Percentiles rank a stretch among this genome's conserved stretches.
phyloP scores from a whole-genome alignment of 2,888 invertebrate species.

The Calliopum simillimum region DNA sequence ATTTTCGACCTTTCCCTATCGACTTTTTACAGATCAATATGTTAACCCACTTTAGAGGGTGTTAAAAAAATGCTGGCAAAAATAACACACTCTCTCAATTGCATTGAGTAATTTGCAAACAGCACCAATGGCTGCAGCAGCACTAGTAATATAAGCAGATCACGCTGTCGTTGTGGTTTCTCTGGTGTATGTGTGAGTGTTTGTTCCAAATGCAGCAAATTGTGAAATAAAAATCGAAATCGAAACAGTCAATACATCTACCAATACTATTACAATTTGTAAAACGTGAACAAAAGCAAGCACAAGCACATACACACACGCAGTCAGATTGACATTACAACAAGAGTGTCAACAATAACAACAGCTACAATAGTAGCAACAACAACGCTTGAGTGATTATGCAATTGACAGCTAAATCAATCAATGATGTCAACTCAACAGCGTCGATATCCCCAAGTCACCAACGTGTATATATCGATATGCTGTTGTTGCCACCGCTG shows the following conservation, averaged over 20 bases:
- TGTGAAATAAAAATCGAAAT: background rate
- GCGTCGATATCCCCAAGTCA: slow-evolving; percentile 42
- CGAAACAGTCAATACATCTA: background rate
- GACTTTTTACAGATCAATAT: too few species aligned
- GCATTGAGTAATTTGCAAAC: background rate
- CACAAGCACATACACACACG: slow-evolving; percentile 16
- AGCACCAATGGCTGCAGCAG: background rate
- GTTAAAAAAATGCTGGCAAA: background rate
- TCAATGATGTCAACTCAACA: slow-evolving; percentile 64
- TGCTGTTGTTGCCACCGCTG: background rate
- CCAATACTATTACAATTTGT: too few species aligned
- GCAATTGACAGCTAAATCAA: slow-evolving; percentile 66
- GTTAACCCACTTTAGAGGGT: too few species aligned
- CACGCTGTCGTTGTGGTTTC: slow-evolving; percentile 11
- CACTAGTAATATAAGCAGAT: slow-evolving; percentile 9
- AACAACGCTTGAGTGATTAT: slow-evolving; percentile 64
- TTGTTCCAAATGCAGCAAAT: background rate
- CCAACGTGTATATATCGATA: slow-evolving; percentile 17
- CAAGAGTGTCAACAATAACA: slow-evolving; percentile 28
- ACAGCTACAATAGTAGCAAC: slow-evolving; percentile 46
- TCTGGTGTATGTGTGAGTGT: background rate
- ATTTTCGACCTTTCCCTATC: too few species aligned
- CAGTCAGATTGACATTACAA: slow-evolving; percentile 45
- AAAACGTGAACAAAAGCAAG: background rate
- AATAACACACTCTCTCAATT: background rate